Evolutionary conservation across 53 echinoderm and acorn worm species (phyloP), one percentile per base, ranked within the genome.

Genomic region (Antedon mediterranea): DNA sequence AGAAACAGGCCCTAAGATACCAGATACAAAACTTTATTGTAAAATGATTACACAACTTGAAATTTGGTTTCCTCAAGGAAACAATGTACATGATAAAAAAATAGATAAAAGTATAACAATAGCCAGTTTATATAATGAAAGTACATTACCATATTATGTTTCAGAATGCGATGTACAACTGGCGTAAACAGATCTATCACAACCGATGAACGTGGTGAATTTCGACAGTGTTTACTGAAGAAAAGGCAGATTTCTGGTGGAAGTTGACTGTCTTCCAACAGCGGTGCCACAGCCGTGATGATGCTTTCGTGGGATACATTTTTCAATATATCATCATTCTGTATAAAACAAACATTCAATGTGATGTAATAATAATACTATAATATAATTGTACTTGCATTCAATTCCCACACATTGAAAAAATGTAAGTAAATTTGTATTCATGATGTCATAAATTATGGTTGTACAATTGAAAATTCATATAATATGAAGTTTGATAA

Each of bases 141-240:
- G n/a, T n/a, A n/a, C n/a, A n/a, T n/a, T 84, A 89, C 95, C 95
- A 95, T 95, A 79, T 95, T 95, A 76, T 95, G 95, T 34, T 95
- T 95, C 28, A 95, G 83, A 78, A 95, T 95, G 70, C 95, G 83
- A 74, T 95, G 91, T 72, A 95, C 91, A 84, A 95, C 95, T 0
- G 95, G 95, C 43, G 89, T 95, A 73, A 95, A 95, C 91, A 95
- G 91, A 82, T 91, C 91, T 26, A 95, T 82, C 26, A 95, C 95
- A 27, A 95, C 91, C 18, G 82, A 87, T n/a, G 95, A 95, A 0
- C 95, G 89, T 23, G 95, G 95, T 33, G 95, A 95, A 86, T 95
- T 95, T 73, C 91, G 86, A 85, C 95, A 95, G 75, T 95, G 95
- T 75, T 95, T 95, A 85, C 89, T 89, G 84, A 91, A 91, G 85